Conservation (phyloP, 2,113 vertebrate genomes). For the Nanorana parkeri region DNA sequence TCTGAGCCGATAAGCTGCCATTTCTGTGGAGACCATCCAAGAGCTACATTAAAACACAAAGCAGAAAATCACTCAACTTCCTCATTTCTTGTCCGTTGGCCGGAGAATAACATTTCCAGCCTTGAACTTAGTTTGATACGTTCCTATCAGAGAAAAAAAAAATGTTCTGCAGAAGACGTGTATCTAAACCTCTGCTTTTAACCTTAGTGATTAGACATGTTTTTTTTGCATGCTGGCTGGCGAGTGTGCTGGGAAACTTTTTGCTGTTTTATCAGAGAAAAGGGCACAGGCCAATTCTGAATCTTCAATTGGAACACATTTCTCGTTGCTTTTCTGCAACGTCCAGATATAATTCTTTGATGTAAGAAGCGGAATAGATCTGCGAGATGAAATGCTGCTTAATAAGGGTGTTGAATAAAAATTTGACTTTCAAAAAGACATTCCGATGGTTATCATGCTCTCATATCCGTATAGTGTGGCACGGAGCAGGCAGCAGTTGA, state of each 20-base stretch:
- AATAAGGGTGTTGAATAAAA: not conserved
- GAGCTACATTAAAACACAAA: constrained; percentile 39
- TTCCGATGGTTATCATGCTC: too few relatives aligned
- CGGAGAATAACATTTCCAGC: not conserved
- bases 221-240: too few relatives aligned
- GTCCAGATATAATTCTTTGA: constrained; percentile 24
- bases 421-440: not conserved
- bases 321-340: not conserved
- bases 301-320: constrained; percentile 1
- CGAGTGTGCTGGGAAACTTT: too few relatives aligned
- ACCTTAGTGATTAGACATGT: too few relatives aligned
- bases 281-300: constrained; percentile 9
- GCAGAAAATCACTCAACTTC: constrained; percentile 9
- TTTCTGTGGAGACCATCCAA: constrained; percentile 42
- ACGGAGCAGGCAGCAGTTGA: too few relatives aligned
- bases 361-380: not conserved
- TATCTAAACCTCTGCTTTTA: too few relatives aligned
- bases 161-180: too few relatives aligned
- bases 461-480: too few relatives aligned
- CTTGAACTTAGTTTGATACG: constrained; percentile 24
- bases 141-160: constrained; percentile 21
- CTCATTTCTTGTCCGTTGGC: not conserved
- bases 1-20: constrained; percentile 45
- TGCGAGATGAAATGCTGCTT: constrained; percentile 5
- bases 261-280: constrained; percentile 27